Conservation (phyloP, 2,888 invertebrate species). For the Archaeoteleia sp. region DNA sequence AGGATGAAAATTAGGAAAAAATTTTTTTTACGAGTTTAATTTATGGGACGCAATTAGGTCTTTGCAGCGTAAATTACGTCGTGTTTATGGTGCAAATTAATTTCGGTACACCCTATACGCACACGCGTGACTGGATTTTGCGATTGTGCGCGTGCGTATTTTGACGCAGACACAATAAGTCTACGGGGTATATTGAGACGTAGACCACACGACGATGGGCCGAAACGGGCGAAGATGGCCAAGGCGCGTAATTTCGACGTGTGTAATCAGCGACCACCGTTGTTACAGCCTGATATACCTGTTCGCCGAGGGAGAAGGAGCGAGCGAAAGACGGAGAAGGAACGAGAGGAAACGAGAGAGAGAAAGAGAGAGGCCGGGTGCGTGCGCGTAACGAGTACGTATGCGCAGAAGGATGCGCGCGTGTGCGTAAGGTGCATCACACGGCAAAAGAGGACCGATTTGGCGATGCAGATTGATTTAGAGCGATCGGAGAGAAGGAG, state of each 20-base stretch:
- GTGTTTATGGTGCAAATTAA: constrained; percentile 46
- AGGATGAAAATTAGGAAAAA: no score
- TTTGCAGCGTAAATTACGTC: constrained; percentile 26
- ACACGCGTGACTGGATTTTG: constrained; percentile 40
- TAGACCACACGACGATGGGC: constrained; percentile 68
- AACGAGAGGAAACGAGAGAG: no score
- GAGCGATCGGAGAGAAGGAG: constrained; percentile 57
- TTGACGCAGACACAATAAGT: constrained; percentile 42
- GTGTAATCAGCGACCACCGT: constrained; percentile 58
- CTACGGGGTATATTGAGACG: constrained; percentile 67
- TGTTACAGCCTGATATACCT: constrained; percentile 54
- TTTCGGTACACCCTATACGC: constrained; percentile 50
- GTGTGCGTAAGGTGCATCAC: no score
- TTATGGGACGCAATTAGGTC: no score
- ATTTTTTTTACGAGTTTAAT: no score
- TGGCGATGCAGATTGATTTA: constrained; percentile 72
- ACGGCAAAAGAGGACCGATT: constrained; percentile 55
- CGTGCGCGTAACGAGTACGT: constrained; percentile 2
- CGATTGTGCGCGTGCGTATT: constrained; percentile 29
- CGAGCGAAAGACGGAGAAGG: no score
- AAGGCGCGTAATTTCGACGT: constrained; percentile 66
- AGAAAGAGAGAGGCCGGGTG: constrained; percentile 8
- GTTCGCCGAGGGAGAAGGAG: constrained; percentile 38
- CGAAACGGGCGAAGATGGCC: constrained; percentile 55
- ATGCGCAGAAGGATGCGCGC: background rate